Evolutionary conservation across 2,797 vertebrate species (phyloP).

Genomic region (Pampus argenteus): DNA sequence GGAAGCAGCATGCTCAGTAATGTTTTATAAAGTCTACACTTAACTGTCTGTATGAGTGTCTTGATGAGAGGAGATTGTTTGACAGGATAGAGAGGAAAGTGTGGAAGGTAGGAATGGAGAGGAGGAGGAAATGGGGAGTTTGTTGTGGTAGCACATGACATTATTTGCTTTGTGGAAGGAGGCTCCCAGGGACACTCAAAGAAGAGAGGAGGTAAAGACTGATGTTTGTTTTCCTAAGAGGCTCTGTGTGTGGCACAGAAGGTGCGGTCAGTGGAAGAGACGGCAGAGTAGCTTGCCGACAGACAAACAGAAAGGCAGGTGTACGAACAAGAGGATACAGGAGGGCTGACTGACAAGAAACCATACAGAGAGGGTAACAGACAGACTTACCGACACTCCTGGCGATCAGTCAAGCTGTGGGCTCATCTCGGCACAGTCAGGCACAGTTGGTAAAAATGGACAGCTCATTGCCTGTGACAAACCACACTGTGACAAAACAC

Average conservation of each 20-base stretch:
- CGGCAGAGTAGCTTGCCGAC: conserved; percentile 17
- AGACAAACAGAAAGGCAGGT: conserved; percentile 24
- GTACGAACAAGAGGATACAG: conserved; percentile 34
- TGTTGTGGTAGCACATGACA: conserved; percentile 58
- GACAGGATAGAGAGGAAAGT: conserved; percentile 16
- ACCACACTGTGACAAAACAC: conserved; percentile 48
- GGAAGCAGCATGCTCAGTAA: conserved; percentile 1
- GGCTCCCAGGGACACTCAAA: conserved; percentile 57
- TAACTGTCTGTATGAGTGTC: conserved; percentile 5
- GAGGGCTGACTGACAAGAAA: conserved; percentile 64
- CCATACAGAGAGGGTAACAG: conserved; percentile 48
- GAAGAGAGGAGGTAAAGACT: conserved; percentile 48
- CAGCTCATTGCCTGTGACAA: conserved; percentile 46
- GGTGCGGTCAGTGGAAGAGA: conserved; percentile 29
- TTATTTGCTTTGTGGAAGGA: conserved; percentile 72
- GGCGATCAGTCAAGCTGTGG: conserved; percentile 51
- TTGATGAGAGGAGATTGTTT: conserved; percentile 22
- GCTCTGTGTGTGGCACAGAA: conserved; percentile 48
- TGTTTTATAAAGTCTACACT: conserved; percentile 14
- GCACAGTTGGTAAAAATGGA: conserved; percentile 59
- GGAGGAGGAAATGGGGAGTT: conserved; percentile 4
- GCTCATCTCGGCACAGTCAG: conserved; percentile 42
- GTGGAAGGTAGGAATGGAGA: conserved; percentile 5
- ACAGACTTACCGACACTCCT: conserved; percentile 49
- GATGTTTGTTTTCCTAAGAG: conserved; percentile 76